Evolutionary conservation across 2,888 invertebrate genomes (phyloP).

Genomic region (Lasioglossum malachurum): DNA sequence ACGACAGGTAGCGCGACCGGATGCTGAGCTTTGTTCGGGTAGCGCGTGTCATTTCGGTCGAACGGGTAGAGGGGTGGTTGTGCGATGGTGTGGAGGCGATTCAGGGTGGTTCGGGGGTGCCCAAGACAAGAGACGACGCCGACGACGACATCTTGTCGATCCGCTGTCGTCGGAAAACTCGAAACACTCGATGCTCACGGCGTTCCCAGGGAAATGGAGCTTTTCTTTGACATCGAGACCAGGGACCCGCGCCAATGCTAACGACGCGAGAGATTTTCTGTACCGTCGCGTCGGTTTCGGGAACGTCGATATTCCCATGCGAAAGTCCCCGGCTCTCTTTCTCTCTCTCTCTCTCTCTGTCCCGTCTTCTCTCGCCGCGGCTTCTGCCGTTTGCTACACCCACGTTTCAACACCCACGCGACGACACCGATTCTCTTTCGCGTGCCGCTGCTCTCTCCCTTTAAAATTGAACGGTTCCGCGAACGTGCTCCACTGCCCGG

Average conservation of each 20-base stretch:
- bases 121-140: not conserved
- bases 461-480: not conserved
- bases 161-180: conserved; percentile 16
- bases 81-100: not conserved
- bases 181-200: conserved; percentile 1
- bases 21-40: conserved; percentile 29
- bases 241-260: conserved; percentile 16
- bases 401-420: not conserved
- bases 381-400: not conserved
- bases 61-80: not conserved
- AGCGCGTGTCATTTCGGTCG: not conserved
- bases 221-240: conserved; percentile 28
- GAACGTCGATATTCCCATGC: not conserved
- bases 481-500: not conserved
- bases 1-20: conserved; percentile 23
- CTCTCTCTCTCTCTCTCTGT: not conserved
- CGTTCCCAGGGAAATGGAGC: not conserved
- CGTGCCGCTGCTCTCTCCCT: not conserved
- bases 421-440: not conserved
- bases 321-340: not conserved
- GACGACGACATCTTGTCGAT: conserved; percentile 1
- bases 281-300: not conserved
- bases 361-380: not conserved
- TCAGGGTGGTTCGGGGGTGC: not conserved
- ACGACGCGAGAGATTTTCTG: conserved; percentile 35